Evolutionary conservation across 1,140 invertebrate genomes (phyloP), one percentile per base, ranked within the genome.

Genomic region (Euschistus heros): DNA sequence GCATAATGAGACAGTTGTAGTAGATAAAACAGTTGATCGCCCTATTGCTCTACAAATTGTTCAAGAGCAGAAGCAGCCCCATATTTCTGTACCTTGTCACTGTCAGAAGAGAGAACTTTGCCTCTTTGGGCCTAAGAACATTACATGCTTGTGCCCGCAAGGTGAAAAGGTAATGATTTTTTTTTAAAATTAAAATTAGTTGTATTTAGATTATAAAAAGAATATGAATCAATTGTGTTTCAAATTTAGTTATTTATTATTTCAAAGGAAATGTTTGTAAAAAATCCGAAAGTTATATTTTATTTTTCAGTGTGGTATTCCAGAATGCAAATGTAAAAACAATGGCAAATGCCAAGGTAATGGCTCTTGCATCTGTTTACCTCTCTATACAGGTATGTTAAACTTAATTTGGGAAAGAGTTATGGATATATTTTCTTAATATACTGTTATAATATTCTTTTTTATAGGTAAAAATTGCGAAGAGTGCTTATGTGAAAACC

Each of bases 321-420:
- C 13, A 42, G 14, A 61, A 30, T 26, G 62, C 18, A 59, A 68
- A 27, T 68, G 67, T 33, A n/a, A 20, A 17, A 57, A 68, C 37
- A 61, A 61, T 14, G 67, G 67, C 1, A 64, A 27, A 26, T 64
- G 63, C 22, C 47, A 27, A 3, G 18, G 10, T 14, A 37, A 61
- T 37, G 59, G 59, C 8, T 20, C 27, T 33, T 61, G 59, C 30
- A 18, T 61, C 26, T 61, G 59, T 33, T 37, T 37, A 15, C 27
- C 27, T 61, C 18, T 33, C 2, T 61, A 61, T 20, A 72, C 47
- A 6, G 47, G 47, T 50, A 50, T 10, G 17, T 2, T 6, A 27
- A 78, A 76, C 13, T 86, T 84, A 68, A 70, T 70, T 10, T 37
- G 7, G 1, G 5, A 37, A 30, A 5, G 30, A 30, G 8, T 30